Evolutionary conservation across 2,888 invertebrate species (phyloP), one percentile per base, ranked within the genome.

Genomic region (Chrysina gloriosa): DNA sequence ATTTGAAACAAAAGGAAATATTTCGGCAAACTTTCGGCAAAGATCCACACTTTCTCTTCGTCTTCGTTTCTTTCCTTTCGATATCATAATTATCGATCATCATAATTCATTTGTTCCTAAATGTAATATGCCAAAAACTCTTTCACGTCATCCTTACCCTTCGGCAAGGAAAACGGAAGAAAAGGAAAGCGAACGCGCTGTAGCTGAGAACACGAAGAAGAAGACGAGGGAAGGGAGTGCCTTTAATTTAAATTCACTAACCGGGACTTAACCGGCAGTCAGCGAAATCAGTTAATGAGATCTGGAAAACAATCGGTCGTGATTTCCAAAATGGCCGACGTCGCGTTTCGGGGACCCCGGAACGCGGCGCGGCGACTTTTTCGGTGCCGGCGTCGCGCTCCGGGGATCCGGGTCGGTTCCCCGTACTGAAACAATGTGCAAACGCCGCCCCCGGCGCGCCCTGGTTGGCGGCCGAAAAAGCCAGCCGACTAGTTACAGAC

Each of bases 271-370:
- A 74, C 61, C 61, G 63, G 74, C 74, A 76, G 77, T 79, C 77
- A 74, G 75, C 78, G 76, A 78, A 81, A 82, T 82, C 81, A 81
- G 80, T 81, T 80, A 82, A 82, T 81, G 79, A 80, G 81, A 82
- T 82, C 81, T 81, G 75, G 77, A 80, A 82, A 83, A 83, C 82
- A 82, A 83, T 83, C 79, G 77, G 69, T 73, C 72, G 75, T 77
- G 78, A 79, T 80, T 80, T 80, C 79, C 82, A 83, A 83, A 83
- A 83, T 83, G 83, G 83, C 83, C 80, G 81, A 78, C 68, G 50
- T 39, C 67, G 31, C 64, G 69, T 69, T 69, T 67, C 9, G 45
- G n/a, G n/a, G n/a, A n/a, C 34, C 34, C 70, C 61, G 70, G 68
- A 67, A 67, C 68, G 72, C 65, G 63, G 63, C 36, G 19, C 52